Conservation (phyloP, 2,797 vertebrate genomes). For the Falco rusticolus region DNA sequence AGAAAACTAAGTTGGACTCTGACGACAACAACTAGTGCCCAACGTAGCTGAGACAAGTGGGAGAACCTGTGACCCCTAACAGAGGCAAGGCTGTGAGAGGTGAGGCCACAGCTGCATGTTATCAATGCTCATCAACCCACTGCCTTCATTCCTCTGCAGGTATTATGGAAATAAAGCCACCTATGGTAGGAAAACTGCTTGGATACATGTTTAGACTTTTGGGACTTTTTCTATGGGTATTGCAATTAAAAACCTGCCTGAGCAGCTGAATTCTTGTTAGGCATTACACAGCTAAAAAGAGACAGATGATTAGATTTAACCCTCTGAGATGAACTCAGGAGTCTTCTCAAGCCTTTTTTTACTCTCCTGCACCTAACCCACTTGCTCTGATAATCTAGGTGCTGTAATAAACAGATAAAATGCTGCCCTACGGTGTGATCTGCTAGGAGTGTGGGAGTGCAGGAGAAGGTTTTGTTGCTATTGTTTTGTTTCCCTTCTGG, state of each 20-base stretch:
- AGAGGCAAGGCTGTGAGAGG: no score
- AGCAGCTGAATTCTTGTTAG: not conserved
- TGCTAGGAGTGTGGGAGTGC: not conserved
- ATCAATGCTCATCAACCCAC: no score
- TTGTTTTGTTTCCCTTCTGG: not conserved
- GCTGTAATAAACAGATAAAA: not conserved
- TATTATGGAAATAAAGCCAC: not conserved
- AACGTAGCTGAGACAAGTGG: no score
- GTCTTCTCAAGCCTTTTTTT: not conserved
- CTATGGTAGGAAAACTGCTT: not conserved
- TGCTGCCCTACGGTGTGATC: not conserved
- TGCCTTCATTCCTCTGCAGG: no score
- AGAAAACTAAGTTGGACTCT: no score
- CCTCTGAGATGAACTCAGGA: not conserved
- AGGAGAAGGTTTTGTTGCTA: not conserved
- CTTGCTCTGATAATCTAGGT: not conserved
- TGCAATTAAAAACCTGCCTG: not conserved
- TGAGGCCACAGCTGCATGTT: no score
- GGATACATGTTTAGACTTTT: not conserved
- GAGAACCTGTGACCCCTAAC: no score
- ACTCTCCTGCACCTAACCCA: not conserved
- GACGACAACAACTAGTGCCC: no score
- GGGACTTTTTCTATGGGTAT: not conserved
- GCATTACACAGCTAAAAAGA: not conserved
- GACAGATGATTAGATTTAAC: not conserved